Evolutionary conservation across 2,888 invertebrate genomes (phyloP), one percentile per base, ranked within the genome.

Genomic region (Chalcis sispes): DNA sequence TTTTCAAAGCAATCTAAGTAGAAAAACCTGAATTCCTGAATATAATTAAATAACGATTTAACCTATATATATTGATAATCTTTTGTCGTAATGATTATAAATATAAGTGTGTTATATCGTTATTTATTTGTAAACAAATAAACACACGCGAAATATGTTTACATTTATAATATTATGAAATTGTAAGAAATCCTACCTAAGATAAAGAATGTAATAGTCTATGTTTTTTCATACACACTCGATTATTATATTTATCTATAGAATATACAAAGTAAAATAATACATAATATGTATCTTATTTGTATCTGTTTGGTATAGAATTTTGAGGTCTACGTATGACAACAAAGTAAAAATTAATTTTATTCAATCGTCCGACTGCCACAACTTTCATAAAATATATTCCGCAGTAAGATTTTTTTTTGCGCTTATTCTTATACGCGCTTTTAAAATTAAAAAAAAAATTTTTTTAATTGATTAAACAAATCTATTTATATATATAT

Each of bases 191-290:
- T 85, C 85, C 85, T 84, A 87, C 85, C 86, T 86, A 86, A 83
- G 83, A 82, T 84, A 85, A 84, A 84, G 77, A 83, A 84, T 85
- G 82, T 85, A 85, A 85, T 85, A 87, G 84, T 85, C 85, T 86
- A 85, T 83, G 84, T 86, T 87, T 88, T 75, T 84, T 83, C 86
- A 85, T 87, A 87, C 84, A 84, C 83, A 83, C 84, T 85, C 85
- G 83, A 83, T 86, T 86, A 83, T 83, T 82, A 82, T 82, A 85
- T 83, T 82, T 85, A 86, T 79, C 77, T 72, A 75, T 86, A 85
- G 85, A 79, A 80, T 82, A 79, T 79, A 80, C 73, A 70, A 78
- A 20, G 74, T 80, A 42, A 69, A 75, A 65, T 77, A 79, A 80
- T 72, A 72, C 64, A 73, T 77, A 70, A 67, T 78, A 36, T 79